Evolutionary conservation across 2,797 vertebrate genomes (phyloP).

Genomic region (Mionectes olivaceus): DNA sequence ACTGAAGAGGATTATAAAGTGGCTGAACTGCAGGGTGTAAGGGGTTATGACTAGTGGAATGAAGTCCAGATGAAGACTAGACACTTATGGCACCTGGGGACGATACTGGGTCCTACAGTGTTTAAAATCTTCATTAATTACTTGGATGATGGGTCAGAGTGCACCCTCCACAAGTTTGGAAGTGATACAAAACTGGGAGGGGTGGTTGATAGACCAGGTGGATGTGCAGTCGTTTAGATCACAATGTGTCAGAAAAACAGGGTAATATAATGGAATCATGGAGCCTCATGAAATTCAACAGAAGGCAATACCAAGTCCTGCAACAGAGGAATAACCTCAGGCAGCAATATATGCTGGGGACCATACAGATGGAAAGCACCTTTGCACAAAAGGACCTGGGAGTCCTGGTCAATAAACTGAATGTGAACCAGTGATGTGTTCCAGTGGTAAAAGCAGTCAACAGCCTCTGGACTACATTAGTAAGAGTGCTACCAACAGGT

Average conservation of each 20-base stretch:
- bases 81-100: no score
- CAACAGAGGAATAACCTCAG: not conserved
- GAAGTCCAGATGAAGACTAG: not conserved
- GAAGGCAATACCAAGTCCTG: not conserved
- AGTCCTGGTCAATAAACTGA: not conserved
- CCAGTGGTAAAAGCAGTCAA: not conserved
- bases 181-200: not conserved
- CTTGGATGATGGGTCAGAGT: not conserved
- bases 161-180: not conserved
- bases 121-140: not conserved
- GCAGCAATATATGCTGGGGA: not conserved
- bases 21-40: not conserved
- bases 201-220: not conserved
- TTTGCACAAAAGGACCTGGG: not conserved
- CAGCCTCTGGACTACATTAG: not conserved
- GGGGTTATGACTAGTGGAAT: not conserved
- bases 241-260: not conserved
- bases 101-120: not conserved
- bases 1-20: not conserved
- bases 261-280: no score
- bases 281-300: not conserved
- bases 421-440: accelerated
- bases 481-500: not conserved
- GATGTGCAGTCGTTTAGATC: not conserved
- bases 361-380: not conserved